A percentile compares a stretch with the other conserved stretches of the same genome.
Conservation (phyloP, 2,797 vertebrate species). For the Acropternis orthonyx region DNA sequence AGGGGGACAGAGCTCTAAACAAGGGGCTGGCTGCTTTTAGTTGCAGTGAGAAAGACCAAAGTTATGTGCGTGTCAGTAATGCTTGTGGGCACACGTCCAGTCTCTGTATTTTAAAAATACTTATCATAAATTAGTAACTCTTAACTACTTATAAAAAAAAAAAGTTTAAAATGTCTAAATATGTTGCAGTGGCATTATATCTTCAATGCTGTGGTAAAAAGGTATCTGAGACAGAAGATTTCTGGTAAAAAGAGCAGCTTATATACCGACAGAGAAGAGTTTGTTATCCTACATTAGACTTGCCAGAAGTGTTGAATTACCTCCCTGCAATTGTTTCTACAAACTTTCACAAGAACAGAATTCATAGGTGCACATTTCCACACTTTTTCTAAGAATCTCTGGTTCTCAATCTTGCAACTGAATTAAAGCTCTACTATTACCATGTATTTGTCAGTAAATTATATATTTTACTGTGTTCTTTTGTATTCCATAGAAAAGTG, state of each 20-base stretch:
- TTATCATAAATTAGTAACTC: not conserved
- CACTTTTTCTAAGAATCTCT: not conserved
- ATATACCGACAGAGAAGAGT: not conserved
- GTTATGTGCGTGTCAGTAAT: not conserved
- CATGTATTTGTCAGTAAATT: not conserved
- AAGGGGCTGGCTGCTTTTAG: not conserved
- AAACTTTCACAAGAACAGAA: not conserved
- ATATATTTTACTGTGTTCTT: not conserved
- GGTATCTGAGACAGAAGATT: not conserved
- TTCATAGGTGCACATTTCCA: not conserved
- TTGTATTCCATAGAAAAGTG: not conserved
- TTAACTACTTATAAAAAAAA: not conserved
- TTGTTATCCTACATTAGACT: not conserved
- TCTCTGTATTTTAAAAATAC: not conserved
- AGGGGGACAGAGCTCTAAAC: not conserved
- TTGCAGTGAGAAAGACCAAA: not conserved
- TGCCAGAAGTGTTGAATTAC: not conserved
- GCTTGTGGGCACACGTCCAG: not conserved
- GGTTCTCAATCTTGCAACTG: not conserved
- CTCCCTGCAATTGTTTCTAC: not conserved
- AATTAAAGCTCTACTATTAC: not conserved
- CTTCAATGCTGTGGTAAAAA: not conserved
- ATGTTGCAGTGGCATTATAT: not conserved
- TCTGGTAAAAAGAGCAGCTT: not conserved
- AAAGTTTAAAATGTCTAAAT: not conserved